Base-by-base conservation (phyloP, 2,113 vertebrate species). In the Lamprologus ornatipinnis region DNA sequence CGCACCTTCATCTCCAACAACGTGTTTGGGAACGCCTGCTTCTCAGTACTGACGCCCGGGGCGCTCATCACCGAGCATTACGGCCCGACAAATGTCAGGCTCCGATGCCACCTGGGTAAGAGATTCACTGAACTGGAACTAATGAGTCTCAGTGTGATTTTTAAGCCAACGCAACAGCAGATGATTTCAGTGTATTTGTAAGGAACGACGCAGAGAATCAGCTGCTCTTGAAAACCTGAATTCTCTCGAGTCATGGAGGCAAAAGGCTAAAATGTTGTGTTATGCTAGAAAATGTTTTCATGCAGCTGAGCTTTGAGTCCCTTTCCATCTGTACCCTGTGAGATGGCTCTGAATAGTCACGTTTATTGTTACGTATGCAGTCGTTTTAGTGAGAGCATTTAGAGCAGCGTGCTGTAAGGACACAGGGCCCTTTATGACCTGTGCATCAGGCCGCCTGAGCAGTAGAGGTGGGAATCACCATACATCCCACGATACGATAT, bases 1-100 rank as follows among this genome's bases (percentile, higher is more conserved):
- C 99, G 99, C 84, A 99, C 99, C 94, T 99, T 98, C 96, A 98
- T 99, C 78, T 97, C 97, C 88, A 99, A 99, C 97, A 99, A 99
- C 40, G 97, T 99, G 89, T 99, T 99, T 79, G 99, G 99, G 60
- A 99, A 99, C 5, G 99, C 98, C 4, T 99, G 98, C 96, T 98
- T 99, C 97, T 99, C 98, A 0, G 96, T 99, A 86, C 97, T 99
- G 90, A 97, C 96, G 81, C 98, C 99, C 0, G 99, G 98, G 80
- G 97, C 98, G 0, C 96, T 98, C 87, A 98, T 99, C 70, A 95
- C 97, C 0, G 98, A 99, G 95, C 98, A 99, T 91, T 99, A 99
- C 0, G 99, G 99, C 1, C 98, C 98, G 65, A 99, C 98, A 87
- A 99, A 99, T 87, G 98, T 99, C 94, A 97, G 99, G 57, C 96